Percentiles rank a stretch among this genome's conserved stretches.
phyloP scores from a whole-genome alignment of 2,888 invertebrate species.

The Ptilodon capucinus region DNA sequence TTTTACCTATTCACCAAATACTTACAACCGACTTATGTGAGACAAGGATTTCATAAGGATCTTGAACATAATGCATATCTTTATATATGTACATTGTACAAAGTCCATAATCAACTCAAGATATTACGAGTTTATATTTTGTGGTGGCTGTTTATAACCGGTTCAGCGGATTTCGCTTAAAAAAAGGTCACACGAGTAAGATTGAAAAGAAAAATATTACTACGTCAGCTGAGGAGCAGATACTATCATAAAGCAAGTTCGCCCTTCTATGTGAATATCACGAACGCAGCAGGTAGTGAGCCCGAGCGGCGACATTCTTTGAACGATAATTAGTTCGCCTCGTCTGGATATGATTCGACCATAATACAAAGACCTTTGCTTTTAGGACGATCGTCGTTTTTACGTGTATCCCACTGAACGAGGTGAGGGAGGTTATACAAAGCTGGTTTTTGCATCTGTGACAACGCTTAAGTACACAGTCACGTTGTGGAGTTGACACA shows the following conservation, averaged over 20 bases:
- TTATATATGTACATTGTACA: no score
- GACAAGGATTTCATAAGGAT: no score
- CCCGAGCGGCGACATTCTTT: slow-evolving; percentile 29
- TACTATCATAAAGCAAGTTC: slow-evolving; percentile 10
- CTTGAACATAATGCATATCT: no score
- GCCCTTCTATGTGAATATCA: slow-evolving; percentile 16
- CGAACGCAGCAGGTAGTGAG: slow-evolving; percentile 11
- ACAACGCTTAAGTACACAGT: slow-evolving; percentile 6
- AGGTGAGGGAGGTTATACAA: not conserved
- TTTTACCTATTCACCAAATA: no score
- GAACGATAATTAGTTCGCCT: slow-evolving; percentile 26
- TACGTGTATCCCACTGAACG: not conserved
- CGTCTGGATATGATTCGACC: slow-evolving; percentile 14
- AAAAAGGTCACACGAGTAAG: no score
- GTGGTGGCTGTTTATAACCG: no score
- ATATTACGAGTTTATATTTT: no score
- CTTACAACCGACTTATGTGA: no score
- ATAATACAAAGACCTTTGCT: slow-evolving; percentile 15
- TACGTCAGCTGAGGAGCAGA: no score
- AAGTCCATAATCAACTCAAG: no score
- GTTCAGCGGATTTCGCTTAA: no score
- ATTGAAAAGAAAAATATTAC: no score
- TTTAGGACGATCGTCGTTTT: slow-evolving; percentile 1
- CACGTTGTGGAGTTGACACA: slow-evolving; percentile 32
- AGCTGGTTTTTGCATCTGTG: not conserved